A percentile compares a stretch with the other conserved stretches of the same genome.
These are phyloP conservation scores for Andrena hattorfiana DNA, from an alignment of 2,888 invertebrate genomes.

Conservation along the genomic window DNA sequence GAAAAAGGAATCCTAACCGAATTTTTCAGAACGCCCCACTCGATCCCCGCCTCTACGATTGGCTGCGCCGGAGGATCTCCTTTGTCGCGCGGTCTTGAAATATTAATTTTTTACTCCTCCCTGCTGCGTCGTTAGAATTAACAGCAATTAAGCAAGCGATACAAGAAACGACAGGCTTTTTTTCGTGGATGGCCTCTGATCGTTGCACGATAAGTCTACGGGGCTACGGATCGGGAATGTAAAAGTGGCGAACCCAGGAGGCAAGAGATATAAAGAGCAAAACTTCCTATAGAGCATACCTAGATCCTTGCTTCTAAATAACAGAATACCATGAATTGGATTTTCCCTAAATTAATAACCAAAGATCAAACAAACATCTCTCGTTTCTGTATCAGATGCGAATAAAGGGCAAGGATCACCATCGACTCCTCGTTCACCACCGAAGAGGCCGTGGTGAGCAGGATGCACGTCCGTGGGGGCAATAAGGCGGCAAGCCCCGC, in stretches of 20 bases:
- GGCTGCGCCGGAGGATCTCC: background rate
- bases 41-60: slow-evolving; percentile 14
- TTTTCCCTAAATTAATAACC: background rate
- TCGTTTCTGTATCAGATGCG: no score
- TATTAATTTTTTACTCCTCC: slow-evolving; percentile 39
- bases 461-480: slow-evolving; percentile 5
- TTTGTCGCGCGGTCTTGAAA: slow-evolving; percentile 26
- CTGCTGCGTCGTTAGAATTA: slow-evolving; percentile 33
- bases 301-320: background rate
- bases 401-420: background rate
- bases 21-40: slow-evolving; percentile 43
- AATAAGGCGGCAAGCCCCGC: slow-evolving; percentile 27
- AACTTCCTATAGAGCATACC: background rate
- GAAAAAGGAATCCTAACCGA: slow-evolving; percentile 60
- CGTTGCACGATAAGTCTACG: slow-evolving; percentile 3
- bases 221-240: slow-evolving; percentile 10
- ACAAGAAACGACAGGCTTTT: slow-evolving; percentile 28
- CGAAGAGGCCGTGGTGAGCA: background rate
- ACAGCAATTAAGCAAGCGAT: slow-evolving; percentile 7
- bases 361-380: background rate
- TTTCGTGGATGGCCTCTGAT: background rate
- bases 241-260: slow-evolving; percentile 16
- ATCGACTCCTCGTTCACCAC: background rate
- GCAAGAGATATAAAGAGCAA: background rate
- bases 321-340: background rate